A percentile compares a stretch with the other conserved stretches of the same genome.
phyloP scores from a whole-genome alignment of 1,140 invertebrate genomes.

The Brachionus asplanchnoidis region DNA sequence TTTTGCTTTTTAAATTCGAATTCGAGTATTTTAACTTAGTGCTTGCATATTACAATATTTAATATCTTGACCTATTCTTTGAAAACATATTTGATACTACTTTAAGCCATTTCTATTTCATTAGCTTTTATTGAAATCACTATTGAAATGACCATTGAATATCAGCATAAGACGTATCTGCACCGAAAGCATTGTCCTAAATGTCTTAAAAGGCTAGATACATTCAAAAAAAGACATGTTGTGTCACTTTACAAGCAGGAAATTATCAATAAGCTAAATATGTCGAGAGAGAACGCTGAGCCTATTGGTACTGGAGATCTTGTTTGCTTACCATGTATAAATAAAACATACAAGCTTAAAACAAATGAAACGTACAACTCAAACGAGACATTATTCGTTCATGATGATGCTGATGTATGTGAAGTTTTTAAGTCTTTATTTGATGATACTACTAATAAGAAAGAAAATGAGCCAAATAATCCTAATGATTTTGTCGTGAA shows the following conservation, averaged over 20 bases:
- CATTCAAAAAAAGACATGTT: no score
- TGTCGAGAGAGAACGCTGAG: no score
- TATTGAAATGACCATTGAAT: no score
- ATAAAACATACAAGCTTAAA: neutral
- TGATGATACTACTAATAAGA: neutral
- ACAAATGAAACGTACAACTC: neutral
- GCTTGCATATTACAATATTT: neutral
- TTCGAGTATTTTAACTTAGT: neutral
- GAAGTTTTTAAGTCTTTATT: neutral
- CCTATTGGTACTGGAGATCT: no score
- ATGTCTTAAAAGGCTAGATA: neutral
- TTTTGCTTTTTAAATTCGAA: neutral
- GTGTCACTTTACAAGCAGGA: no score
- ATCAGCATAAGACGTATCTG: neutral
- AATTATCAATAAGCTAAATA: no score
- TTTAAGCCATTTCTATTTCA: neutral
- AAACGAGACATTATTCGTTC: neutral
- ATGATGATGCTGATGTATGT: neutral
- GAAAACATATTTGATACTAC: neutral
- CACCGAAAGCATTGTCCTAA: neutral
- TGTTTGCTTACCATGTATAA: neutral
- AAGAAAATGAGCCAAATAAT: no score
- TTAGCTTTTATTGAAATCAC: neutral
- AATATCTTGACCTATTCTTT: neutral
- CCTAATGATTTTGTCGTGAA: no score